Evolutionary conservation across 2,888 invertebrate genomes (phyloP).

Genomic region (Tiliacea aurago): DNA sequence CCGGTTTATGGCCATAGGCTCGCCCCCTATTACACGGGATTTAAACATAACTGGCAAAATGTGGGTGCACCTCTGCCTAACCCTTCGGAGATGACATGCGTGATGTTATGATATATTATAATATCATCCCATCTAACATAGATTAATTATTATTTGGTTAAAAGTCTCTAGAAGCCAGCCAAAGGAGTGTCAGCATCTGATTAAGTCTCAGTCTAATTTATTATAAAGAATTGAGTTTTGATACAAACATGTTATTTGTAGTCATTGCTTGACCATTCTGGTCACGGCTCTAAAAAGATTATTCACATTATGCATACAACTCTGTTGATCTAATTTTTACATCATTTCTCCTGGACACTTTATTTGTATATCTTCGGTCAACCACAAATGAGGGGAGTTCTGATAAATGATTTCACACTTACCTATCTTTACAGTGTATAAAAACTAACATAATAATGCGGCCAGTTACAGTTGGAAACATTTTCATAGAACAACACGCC

Average conservation of each 20-base stretch:
- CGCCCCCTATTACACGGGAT: too few relatives aligned
- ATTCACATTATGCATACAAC: neutral
- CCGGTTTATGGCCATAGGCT: too few relatives aligned
- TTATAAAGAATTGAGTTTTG: neutral
- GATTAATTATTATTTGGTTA: too few relatives aligned
- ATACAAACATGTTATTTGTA: neutral
- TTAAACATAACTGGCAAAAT: too few relatives aligned
- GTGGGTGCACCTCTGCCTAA: too few relatives aligned
- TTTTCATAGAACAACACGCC: conserved; percentile 73
- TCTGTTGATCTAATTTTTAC: neutral
- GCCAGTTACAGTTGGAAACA: conserved; percentile 78
- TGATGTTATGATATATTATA: too few relatives aligned
- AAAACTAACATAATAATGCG: conserved; percentile 83
- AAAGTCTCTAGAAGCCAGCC: neutral
- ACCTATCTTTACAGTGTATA: conserved; percentile 89
- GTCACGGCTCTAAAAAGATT: neutral
- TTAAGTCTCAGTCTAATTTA: neutral
- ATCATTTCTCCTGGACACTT: too few relatives aligned
- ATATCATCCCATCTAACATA: too few relatives aligned
- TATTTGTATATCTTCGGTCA: neutral
- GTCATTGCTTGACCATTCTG: neutral
- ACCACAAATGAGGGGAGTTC: neutral
- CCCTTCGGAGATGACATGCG: too few relatives aligned
- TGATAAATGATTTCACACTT: conserved; percentile 28
- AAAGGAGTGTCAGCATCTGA: neutral